Evolutionary conservation across 2,797 vertebrate species (phyloP).

Genomic region (Mycteria americana): DNA sequence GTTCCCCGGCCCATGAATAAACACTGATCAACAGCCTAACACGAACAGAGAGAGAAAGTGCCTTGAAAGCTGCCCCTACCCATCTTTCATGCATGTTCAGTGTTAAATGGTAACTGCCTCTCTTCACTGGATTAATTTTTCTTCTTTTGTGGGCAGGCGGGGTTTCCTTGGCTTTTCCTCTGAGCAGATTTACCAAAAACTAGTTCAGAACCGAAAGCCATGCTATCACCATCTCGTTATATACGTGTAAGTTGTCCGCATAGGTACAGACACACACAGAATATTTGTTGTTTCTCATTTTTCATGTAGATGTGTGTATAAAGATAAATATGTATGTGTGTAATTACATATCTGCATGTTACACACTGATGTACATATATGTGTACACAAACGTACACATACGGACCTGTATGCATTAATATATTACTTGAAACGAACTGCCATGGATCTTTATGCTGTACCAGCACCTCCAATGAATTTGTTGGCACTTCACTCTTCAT

Average conservation of each 20-base stretch:
- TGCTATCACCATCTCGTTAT: not conserved
- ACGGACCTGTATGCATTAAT: not conserved
- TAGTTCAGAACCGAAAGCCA: not conserved
- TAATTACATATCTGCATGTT: not conserved
- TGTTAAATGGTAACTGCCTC: not conserved
- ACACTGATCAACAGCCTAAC: not conserved
- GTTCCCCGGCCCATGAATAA: not conserved
- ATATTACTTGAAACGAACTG: not conserved
- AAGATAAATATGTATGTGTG: not conserved
- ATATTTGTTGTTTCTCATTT: not conserved
- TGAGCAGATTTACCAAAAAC: not conserved
- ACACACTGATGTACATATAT: not conserved
- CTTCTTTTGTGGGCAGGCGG: not conserved
- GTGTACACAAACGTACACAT: fast-evolving
- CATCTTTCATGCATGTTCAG: not conserved
- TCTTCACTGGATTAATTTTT: not conserved
- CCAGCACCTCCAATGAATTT: not conserved
- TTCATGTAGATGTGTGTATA: not conserved
- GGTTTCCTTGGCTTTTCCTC: not conserved
- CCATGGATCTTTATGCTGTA: not conserved
- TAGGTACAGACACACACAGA: not conserved
- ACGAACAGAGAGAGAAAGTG: not conserved
- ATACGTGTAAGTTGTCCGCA: not conserved
- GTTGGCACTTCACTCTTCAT: not conserved
- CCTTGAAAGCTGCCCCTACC: not conserved